These are phyloP conservation scores for Burhinus oedicnemus DNA, from an alignment of 2,113 vertebrate species.

Conservation along the genomic window DNA sequence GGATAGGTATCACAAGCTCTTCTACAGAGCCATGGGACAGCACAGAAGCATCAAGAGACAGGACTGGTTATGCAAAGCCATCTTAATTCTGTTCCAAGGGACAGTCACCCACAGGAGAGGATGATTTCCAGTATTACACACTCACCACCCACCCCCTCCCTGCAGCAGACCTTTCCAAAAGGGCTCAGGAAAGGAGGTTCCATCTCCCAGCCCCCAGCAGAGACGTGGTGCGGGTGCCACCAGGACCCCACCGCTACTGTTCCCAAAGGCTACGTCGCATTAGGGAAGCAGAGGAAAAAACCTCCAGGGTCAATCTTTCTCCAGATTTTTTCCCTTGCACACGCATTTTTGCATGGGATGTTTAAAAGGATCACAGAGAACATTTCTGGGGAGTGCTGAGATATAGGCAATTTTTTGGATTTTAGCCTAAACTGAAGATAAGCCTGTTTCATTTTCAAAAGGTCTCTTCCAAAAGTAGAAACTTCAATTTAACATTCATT, in stretches of 20 bases:
- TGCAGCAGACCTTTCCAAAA: not conserved
- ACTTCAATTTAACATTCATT: constrained; percentile 60
- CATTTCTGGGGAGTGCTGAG: constrained; percentile 22
- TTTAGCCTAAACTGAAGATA: constrained; percentile 63
- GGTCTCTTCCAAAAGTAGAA: constrained; percentile 67
- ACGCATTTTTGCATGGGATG: not conserved
- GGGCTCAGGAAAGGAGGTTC: not conserved
- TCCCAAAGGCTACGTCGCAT: not conserved
- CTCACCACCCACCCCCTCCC: not conserved
- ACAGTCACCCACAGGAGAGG: not conserved
- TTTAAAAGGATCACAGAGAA: not conserved
- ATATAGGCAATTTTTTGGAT: constrained; percentile 54
- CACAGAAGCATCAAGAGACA: not conserved
- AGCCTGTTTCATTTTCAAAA: constrained; percentile 64
- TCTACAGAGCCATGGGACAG: not conserved
- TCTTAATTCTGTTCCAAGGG: not conserved
- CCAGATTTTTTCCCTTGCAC: not conserved
- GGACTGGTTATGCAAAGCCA: not conserved
- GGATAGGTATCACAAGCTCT: not conserved
- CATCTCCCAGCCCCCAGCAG: not conserved
- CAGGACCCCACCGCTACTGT: not conserved
- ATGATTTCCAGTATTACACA: not conserved
- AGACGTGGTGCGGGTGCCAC: not conserved
- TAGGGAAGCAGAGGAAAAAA: not conserved
- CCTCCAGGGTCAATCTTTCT: not conserved